phyloP scores from a whole-genome alignment of 2,113 vertebrate genomes.

The Dasyurus viverrinus region DNA sequence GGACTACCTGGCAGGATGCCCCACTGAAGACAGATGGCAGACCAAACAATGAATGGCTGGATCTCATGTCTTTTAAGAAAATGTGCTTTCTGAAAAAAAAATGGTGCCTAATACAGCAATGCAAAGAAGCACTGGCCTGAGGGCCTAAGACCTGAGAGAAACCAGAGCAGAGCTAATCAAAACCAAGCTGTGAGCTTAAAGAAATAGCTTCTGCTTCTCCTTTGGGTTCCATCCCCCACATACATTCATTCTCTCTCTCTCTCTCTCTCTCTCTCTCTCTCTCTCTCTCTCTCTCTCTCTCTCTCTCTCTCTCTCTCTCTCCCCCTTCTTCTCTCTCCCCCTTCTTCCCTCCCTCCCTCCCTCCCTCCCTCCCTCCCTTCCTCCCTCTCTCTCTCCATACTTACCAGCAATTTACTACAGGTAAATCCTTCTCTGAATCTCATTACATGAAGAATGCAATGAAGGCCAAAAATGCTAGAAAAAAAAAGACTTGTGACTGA shows the following conservation, averaged over 20 bases:
- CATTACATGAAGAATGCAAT: neutral
- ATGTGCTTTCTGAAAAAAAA: neutral
- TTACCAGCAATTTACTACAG: neutral
- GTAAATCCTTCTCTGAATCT: neutral
- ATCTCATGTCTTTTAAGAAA: neutral
- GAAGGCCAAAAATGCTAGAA: neutral
- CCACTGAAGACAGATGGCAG: conserved; percentile 2
- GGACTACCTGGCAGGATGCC: conserved; percentile 1
- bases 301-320: neutral
- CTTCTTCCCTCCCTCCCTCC: too few species aligned
- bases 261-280: too few species aligned
- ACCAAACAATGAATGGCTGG: neutral
- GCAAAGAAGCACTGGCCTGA: neutral
- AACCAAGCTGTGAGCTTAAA: neutral
- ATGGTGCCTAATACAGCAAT: neutral
- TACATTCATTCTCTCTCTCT: too few species aligned
- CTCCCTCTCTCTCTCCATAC: neutral
- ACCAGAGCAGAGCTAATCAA: conserved; percentile 8
- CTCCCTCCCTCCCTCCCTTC: too few species aligned
- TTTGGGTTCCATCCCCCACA: neutral
- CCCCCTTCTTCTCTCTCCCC: too few species aligned
- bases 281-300: too few species aligned
- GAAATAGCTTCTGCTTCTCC: neutral
- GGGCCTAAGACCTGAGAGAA: neutral
- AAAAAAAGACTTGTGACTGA: neutral